Evolutionary conservation across 2,797 vertebrate species (phyloP).

Genomic region (Lerista edwardsae): DNA sequence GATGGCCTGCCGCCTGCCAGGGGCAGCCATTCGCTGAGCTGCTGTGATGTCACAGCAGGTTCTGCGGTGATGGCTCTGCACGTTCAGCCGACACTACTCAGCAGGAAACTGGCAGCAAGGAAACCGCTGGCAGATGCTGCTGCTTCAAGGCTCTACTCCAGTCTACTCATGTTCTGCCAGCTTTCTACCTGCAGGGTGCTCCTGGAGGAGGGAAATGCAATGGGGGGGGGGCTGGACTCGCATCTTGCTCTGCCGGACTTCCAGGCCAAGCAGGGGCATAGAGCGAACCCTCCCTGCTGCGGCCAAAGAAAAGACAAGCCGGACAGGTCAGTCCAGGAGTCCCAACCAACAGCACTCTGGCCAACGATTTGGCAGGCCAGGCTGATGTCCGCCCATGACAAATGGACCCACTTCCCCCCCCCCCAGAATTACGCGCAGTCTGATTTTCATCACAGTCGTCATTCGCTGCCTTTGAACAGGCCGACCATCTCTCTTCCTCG

Average conservation of each 20-base stretch:
- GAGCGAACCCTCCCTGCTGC: too few species aligned
- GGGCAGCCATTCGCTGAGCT: not conserved
- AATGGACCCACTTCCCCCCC: constrained; percentile 58
- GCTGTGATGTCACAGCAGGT: not conserved
- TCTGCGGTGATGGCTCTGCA: not conserved
- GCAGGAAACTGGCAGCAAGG: not conserved
- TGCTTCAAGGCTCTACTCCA: not conserved
- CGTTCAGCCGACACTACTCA: not conserved
- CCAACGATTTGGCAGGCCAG: constrained; percentile 41
- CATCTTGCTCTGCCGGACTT: too few species aligned
- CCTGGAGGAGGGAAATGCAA: not conserved
- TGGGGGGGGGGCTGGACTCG: too few species aligned
- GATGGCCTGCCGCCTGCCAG: not conserved
- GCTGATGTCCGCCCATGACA: constrained; percentile 48
- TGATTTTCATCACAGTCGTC: constrained; percentile 75
- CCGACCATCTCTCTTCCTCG: constrained; percentile 48
- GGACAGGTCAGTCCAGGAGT: not conserved
- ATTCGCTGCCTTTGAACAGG: constrained; percentile 76
- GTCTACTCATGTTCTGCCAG: not conserved
- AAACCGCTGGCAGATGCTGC: not conserved
- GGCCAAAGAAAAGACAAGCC: not conserved
- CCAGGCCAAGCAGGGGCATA: not conserved
- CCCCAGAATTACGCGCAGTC: constrained; percentile 52
- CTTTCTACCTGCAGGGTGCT: too few species aligned
- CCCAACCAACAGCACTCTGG: not conserved